phyloP scores from a whole-genome alignment of 2,888 invertebrate species.

The Lypha dubia region DNA sequence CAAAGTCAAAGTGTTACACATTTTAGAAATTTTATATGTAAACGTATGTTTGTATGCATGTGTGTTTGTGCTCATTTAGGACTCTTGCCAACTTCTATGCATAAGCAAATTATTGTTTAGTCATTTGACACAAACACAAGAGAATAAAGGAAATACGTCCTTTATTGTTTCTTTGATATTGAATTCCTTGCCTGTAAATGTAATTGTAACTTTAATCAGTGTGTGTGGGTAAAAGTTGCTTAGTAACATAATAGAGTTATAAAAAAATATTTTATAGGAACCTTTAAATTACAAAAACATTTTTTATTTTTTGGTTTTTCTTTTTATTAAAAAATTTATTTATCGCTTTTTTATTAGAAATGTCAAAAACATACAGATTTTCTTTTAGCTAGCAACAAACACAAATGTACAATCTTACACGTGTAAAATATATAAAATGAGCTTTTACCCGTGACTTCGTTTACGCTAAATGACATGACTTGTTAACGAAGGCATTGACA shows the following conservation, averaged over 20 bases:
- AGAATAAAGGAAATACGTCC: constrained; percentile 30
- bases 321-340: constrained; percentile 21
- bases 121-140: constrained; percentile 56
- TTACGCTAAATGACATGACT: too few species aligned
- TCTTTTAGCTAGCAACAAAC: too few species aligned
- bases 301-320: not conserved
- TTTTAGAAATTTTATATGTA: constrained; percentile 36
- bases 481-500: too few species aligned
- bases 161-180: constrained; percentile 52
- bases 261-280: constrained; percentile 14
- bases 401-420: too few species aligned
- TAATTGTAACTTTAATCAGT: not conserved
- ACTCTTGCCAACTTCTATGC: not conserved
- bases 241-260: constrained; percentile 36
- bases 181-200: constrained; percentile 14
- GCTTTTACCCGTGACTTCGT: too few species aligned
- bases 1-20: constrained; percentile 58
- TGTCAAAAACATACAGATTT: not conserved
- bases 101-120: constrained; percentile 61
- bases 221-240: too few species aligned
- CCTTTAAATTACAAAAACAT: constrained; percentile 42
- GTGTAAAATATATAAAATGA: too few species aligned
- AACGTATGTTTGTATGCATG: not conserved
- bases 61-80: not conserved
- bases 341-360: constrained; percentile 63